Evolutionary conservation across 2,113 vertebrate genomes (phyloP).

Genomic region (Typhlomys cinereus): DNA sequence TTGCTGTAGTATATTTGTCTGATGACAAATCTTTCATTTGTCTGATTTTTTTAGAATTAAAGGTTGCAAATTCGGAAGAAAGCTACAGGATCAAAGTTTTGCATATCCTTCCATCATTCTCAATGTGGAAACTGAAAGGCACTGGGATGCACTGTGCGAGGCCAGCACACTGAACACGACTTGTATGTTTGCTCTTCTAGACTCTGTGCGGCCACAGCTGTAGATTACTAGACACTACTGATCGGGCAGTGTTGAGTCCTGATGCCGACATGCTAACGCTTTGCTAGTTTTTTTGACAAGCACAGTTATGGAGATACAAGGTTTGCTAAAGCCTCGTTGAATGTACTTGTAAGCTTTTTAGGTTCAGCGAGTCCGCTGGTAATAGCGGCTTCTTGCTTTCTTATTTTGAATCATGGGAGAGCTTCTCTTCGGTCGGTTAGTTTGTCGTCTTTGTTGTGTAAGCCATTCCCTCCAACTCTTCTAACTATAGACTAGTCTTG

Average conservation of each 20-base stretch:
- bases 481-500: neutral
- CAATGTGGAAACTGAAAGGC: conserved; percentile 6
- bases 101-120: neutral
- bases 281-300: neutral
- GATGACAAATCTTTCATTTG: neutral
- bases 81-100: neutral
- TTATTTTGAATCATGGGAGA: neutral
- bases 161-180: too few relatives aligned
- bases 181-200: neutral
- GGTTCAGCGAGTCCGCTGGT: neutral
- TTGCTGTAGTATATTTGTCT: neutral
- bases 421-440: neutral
- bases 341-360: neutral
- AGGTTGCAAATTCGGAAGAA: neutral
- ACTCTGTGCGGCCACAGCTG: neutral
- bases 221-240: neutral
- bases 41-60: conserved; percentile 32
- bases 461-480: neutral
- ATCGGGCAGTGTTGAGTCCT: neutral
- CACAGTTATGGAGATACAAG: neutral
- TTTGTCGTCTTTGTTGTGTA: neutral
- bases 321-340: neutral
- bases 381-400: neutral
- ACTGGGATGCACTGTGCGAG: too few relatives aligned
- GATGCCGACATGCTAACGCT: neutral